Base-by-base conservation (phyloP, 2,113 vertebrate species). In the Butorides virescens region DNA sequence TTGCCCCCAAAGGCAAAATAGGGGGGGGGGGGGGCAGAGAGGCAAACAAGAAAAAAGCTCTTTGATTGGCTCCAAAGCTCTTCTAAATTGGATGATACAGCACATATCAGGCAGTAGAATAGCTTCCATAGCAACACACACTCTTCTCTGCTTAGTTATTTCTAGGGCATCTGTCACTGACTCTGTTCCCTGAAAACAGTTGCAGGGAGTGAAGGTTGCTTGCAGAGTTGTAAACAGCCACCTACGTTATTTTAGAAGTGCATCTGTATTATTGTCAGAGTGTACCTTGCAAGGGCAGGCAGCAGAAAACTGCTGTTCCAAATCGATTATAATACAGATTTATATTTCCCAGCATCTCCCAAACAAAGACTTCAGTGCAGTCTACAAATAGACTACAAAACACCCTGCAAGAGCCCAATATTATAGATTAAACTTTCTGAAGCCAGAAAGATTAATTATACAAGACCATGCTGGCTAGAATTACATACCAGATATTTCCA, bases 61-160 rank as follows among this genome's bases (percentile, higher is more conserved):
- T 92, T 73, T 88, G 84, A 76, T 84, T 93, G 94, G 86, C 74
- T 94, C 62, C 58, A 79, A 73, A 95, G 80, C 81, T 88, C 39
- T 72, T 78, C 58, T 90, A 93, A 95, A 93, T 87, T 79, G 77
- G 77, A 94, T 85, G 95, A 93, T 76, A 76, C 76, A 92, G 76
- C 32, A 67, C 2, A 7, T 89, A 95, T 76, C 70, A 89, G 92
- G 83, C 52, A 72, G 70, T 2, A 73, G 81, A 95, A 93, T 26
- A 92, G 96, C 95, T 96, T 91, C 96, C 97, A 97, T 97, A 95
- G 96, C 96, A 97, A 97, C 97, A 91, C 75, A 85, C 44, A 11
- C 55, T 76, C 65, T 52, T 52, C 44, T 84, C 68, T 89, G 81
- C 86, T 90, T 73, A 42, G 42, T 91, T 94, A 93, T 97, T 97